A percentile compares a stretch with the other conserved stretches of the same genome.
Conservation (phyloP, 2,888 invertebrate species). For the Onthophagus sagittarius region DNA sequence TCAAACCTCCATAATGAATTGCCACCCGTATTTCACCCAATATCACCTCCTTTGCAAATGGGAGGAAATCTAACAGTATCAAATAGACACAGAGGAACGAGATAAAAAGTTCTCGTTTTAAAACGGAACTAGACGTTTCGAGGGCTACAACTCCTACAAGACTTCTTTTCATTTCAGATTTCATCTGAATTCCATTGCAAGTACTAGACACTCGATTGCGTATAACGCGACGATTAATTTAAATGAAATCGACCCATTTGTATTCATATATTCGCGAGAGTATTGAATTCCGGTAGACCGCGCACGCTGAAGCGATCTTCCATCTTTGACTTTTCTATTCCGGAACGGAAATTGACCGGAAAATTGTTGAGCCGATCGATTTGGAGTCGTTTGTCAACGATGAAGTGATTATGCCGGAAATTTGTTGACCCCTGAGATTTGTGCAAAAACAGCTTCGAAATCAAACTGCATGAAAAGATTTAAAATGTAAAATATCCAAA, state of each 20-base stretch:
- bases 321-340: neutral
- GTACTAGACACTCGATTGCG: neutral
- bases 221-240: neutral
- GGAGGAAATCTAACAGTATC: neutral
- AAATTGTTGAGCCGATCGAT: neutral
- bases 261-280: neutral
- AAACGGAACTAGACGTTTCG: neutral
- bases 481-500: neutral
- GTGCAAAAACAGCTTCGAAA: neutral
- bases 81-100: neutral
- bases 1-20: neutral
- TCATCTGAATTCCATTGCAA: neutral
- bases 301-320: neutral
- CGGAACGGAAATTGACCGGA: neutral
- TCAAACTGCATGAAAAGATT: neutral
- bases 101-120: neutral
- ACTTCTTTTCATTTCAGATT: neutral
- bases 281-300: neutral
- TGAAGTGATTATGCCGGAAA: neutral
- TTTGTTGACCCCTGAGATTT: neutral
- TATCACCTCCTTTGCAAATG: neutral
- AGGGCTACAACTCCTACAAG: neutral
- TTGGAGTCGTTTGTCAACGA: neutral
- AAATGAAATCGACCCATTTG: neutral
- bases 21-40: neutral